Evolutionary conservation across 2,113 vertebrate genomes (phyloP).

Genomic region (Acrocephalus kingi): DNA sequence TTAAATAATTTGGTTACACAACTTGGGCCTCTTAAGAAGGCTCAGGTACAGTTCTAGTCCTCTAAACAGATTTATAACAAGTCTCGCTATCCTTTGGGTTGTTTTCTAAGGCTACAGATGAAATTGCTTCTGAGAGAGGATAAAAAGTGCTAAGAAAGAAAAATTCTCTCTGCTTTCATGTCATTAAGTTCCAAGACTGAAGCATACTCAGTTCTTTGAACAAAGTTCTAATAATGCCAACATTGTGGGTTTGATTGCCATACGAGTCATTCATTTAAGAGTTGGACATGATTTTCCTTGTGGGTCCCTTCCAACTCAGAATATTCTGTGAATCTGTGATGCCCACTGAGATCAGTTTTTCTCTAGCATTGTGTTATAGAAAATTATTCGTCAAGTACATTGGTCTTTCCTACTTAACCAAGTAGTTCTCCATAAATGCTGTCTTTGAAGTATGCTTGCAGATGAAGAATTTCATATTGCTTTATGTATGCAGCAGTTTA

Average conservation of each 20-base stretch:
- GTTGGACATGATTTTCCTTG: not conserved
- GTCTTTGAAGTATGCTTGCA: not conserved
- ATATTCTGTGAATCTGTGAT: not conserved
- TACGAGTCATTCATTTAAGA: not conserved
- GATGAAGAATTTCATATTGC: not conserved
- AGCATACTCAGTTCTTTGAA: not conserved
- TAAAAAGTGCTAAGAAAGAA: not conserved
- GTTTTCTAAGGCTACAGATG: not conserved
- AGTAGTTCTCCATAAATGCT: not conserved
- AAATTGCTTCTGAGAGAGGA: not conserved
- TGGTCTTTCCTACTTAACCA: not conserved
- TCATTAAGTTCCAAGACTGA: not conserved
- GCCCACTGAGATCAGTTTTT: not conserved
- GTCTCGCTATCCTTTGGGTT: not conserved
- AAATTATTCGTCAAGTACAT: not conserved
- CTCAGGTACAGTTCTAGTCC: not conserved
- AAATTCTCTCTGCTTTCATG: not conserved
- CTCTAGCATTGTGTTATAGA: not conserved
- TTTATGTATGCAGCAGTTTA: not conserved
- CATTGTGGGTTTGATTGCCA: no score
- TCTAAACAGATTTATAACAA: not conserved
- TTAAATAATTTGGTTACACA: not conserved
- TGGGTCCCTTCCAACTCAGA: not conserved
- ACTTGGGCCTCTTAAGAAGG: not conserved
- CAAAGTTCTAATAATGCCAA: not conserved